phyloP scores from a whole-genome alignment of 2,888 invertebrate genomes.

The Phalera bucephala region DNA sequence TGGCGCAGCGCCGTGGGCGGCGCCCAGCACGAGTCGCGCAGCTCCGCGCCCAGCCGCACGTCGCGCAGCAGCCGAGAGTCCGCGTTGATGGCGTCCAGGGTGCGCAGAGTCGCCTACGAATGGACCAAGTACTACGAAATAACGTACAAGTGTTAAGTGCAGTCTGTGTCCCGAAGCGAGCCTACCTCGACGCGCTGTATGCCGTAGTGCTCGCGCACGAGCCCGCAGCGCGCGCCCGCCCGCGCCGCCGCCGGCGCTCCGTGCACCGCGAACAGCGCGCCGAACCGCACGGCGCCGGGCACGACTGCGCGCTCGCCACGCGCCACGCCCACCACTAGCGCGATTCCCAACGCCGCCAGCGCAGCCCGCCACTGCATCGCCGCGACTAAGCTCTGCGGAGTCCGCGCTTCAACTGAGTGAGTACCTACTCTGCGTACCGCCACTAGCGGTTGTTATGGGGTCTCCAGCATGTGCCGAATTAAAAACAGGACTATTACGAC shows the following conservation, averaged over 20 bases:
- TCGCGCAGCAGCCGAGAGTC: slow-evolving; percentile 81
- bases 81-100: slow-evolving; percentile 85
- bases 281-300: slow-evolving; percentile 81
- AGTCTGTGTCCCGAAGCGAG: slow-evolving; percentile 34
- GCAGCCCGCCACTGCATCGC: slow-evolving; percentile 1
- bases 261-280: slow-evolving; percentile 84
- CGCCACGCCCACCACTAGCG: slow-evolving; percentile 36
- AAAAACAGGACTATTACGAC: too few relatives aligned
- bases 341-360: slow-evolving; percentile 34
- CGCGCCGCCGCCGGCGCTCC: slow-evolving; percentile 57
- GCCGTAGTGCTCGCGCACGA: slow-evolving; percentile 88
- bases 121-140: too few relatives aligned
- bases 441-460: too few relatives aligned
- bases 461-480: too few relatives aligned
- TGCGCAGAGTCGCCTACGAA: slow-evolving; percentile 79
- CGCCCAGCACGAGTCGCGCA: slow-evolving; percentile 92
- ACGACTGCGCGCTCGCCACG: slow-evolving; percentile 38
- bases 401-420: slow-evolving; percentile 1
- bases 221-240: slow-evolving; percentile 41
- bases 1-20: slow-evolving; percentile 90
- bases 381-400: slow-evolving; percentile 40
- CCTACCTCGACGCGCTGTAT: slow-evolving; percentile 84
- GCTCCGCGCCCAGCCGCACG: slow-evolving; percentile 85
- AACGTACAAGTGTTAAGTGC: background rate
- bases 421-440: background rate